phyloP scores from a whole-genome alignment of 2,797 vertebrate genomes.

The Micromesistius poutassou region DNA sequence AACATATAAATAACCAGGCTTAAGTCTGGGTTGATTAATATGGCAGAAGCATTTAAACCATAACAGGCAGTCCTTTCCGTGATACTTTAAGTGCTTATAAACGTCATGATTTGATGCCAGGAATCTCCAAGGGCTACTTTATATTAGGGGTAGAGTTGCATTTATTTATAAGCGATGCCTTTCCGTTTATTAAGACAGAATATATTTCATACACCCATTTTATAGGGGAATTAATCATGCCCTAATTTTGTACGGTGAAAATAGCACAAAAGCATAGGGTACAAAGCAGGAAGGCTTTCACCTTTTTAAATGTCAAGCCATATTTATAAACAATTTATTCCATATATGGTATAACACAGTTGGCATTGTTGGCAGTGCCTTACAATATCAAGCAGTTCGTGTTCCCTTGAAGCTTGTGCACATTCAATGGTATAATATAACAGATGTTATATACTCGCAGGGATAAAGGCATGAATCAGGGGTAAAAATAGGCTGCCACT shows the following conservation, averaged over 20 bases:
- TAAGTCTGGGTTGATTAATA: background rate
- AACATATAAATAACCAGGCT: background rate
- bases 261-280: background rate
- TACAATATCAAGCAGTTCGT: background rate
- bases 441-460: background rate
- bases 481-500: background rate
- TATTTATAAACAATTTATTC: background rate
- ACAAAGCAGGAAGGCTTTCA: too few relatives aligned
- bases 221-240: background rate
- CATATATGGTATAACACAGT: background rate
- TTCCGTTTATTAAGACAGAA: background rate
- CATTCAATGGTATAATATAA: slow-evolving; percentile 1
- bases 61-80: background rate
- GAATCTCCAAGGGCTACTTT: background rate
- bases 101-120: background rate
- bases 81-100: background rate
- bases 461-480: slow-evolving; percentile 6
- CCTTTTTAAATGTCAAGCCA: background rate
- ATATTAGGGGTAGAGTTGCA: slow-evolving; percentile 1
- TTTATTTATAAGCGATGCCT: slow-evolving; percentile 1
- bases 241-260: background rate
- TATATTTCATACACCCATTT: background rate
- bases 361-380: background rate
- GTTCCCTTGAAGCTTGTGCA: background rate
- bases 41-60: background rate